Percentiles rank a stretch among this genome's conserved stretches.
Evolutionary conservation across 2,797 vertebrate species (phyloP).

Genomic region (Vultur gryphus): DNA sequence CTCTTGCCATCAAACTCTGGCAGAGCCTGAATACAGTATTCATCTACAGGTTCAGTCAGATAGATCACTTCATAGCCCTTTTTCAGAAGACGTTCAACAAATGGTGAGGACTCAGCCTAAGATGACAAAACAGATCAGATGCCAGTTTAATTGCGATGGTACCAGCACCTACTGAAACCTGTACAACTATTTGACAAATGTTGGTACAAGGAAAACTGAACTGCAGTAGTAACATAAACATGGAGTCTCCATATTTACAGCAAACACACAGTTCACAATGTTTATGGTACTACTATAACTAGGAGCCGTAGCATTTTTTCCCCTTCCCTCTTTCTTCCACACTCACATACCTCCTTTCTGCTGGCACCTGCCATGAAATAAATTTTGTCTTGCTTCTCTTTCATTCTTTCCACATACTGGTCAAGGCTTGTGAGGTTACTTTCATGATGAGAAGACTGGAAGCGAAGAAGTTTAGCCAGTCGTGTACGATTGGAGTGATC

Average conservation of each 20-base stretch:
- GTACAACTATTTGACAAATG: not conserved
- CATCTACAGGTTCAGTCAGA: conserved; percentile 96
- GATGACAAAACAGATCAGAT: not conserved
- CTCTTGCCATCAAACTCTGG: conserved; percentile 97
- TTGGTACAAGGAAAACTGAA: not conserved
- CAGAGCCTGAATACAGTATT: conserved; percentile 97
- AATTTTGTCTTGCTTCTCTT: conserved; percentile 98
- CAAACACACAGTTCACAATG: not conserved
- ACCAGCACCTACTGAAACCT: not conserved
- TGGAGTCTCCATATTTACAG: not conserved
- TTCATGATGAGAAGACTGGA: conserved; percentile 92
- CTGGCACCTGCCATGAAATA: conserved; percentile 97
- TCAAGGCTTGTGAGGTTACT: conserved; percentile 85
- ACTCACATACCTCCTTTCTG: conserved; percentile 86
- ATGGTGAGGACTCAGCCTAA: conserved; percentile 94
- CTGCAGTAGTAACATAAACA: not conserved
- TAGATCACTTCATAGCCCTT: conserved; percentile 99
- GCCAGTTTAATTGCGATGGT: not conserved
- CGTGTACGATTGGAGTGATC: conserved; percentile 98
- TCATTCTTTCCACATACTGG: conserved; percentile 98
- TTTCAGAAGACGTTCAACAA: conserved; percentile 93
- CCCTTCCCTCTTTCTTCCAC: not conserved
- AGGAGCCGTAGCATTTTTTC: accelerated
- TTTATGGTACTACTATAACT: not conserved
- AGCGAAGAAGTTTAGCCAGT: conserved; percentile 94